Evolutionary conservation across 2,888 invertebrate genomes (phyloP).

Genomic region (Brachylomia viminalis): DNA sequence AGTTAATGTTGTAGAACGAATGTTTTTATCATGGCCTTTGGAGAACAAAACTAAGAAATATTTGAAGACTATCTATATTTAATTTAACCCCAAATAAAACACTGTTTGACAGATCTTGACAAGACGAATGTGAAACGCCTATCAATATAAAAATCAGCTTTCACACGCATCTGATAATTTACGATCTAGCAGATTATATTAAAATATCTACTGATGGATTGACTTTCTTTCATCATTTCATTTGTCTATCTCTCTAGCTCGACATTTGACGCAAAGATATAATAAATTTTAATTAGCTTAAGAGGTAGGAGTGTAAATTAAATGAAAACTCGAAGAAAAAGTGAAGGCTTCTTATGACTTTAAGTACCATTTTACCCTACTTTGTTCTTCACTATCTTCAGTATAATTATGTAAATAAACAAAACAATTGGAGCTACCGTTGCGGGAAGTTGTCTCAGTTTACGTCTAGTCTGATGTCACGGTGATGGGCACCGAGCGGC

Average conservation of each 20-base stretch:
- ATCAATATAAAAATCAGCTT: slow-evolving; percentile 27
- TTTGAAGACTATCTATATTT: not conserved
- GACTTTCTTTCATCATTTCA: slow-evolving; percentile 19
- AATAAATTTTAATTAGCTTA: no score
- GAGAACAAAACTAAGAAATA: not conserved
- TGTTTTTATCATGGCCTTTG: slow-evolving; percentile 22
- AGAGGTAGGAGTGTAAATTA: not conserved
- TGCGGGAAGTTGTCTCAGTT: slow-evolving; percentile 52
- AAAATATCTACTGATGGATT: slow-evolving; percentile 7
- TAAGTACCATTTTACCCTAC: slow-evolving; percentile 15
- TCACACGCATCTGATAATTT: slow-evolving; percentile 26
- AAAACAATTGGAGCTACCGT: slow-evolving; percentile 56
- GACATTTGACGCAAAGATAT: not conserved
- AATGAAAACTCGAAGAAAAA: slow-evolving; percentile 23
- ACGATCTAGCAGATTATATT: slow-evolving; percentile 14
- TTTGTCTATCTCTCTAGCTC: slow-evolving; percentile 3
- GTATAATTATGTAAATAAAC: slow-evolving; percentile 53
- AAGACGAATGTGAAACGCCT: not conserved
- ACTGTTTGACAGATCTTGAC: slow-evolving; percentile 5
- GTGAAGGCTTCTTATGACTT: slow-evolving; percentile 8
- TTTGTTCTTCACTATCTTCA: slow-evolving; percentile 16
- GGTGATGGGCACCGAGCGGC: slow-evolving; percentile 66
- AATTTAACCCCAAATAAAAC: not conserved
- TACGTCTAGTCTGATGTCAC: slow-evolving; percentile 60
- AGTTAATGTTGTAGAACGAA: slow-evolving; percentile 15